Percentiles rank a stretch among this genome's conserved stretches.
These are phyloP conservation scores for Melanotaenia nigrans DNA, from an alignment of 2,797 vertebrate genomes.

Conservation along the genomic window DNA sequence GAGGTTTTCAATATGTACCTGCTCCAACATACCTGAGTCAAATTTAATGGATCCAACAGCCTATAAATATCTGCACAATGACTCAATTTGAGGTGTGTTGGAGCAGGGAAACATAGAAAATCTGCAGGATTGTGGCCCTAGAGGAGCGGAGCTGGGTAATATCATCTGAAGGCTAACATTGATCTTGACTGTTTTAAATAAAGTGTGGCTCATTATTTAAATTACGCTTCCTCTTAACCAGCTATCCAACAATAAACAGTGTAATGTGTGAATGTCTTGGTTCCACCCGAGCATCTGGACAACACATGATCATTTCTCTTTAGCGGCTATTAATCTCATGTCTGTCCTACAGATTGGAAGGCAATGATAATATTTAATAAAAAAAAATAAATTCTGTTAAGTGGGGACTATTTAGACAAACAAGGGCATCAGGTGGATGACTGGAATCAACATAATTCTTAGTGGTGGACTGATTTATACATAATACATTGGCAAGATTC, in stretches of 20 bases:
- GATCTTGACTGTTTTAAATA: background rate
- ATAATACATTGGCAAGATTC: too few relatives aligned
- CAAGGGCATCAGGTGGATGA: background rate
- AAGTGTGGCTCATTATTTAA: slow-evolving; percentile 9
- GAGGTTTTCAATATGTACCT: too few relatives aligned
- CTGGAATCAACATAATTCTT: background rate
- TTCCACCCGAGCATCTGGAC: slow-evolving; percentile 15
- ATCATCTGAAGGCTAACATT: slow-evolving; percentile 12
- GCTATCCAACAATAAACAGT: slow-evolving; percentile 27
- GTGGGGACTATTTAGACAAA: background rate
- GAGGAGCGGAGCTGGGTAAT: background rate
- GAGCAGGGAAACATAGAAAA: too few relatives aligned
- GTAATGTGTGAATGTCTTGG: background rate
- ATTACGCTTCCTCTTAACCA: background rate
- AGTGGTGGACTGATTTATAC: too few relatives aligned
- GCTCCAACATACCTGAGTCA: too few relatives aligned
- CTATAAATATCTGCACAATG: too few relatives aligned
- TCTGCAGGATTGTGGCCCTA: too few relatives aligned
- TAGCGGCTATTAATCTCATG: slow-evolving; percentile 13
- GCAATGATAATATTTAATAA: background rate
- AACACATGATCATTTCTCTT: slow-evolving; percentile 18
- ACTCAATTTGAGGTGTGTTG: too few relatives aligned
- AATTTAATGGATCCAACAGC: too few relatives aligned
- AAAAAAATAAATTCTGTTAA: too few relatives aligned
- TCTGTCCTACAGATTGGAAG: background rate